Conservation (phyloP, 2,888 invertebrate species). For the Cecidostiba fungosa region DNA sequence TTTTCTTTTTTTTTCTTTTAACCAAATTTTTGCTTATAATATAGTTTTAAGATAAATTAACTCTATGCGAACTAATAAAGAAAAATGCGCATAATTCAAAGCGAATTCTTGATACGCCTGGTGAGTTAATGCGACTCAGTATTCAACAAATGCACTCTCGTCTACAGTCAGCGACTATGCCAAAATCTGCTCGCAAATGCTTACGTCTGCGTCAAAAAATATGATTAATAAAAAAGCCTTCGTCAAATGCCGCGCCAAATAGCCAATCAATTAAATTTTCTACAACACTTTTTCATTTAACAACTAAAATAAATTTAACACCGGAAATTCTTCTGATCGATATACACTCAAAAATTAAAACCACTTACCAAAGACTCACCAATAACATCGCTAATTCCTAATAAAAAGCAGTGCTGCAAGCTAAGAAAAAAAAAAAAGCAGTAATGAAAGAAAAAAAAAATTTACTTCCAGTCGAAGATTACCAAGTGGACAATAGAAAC, state of each 20-base stretch:
- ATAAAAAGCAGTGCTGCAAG: not conserved
- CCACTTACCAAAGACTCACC: not conserved
- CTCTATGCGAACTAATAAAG: constrained; percentile 5
- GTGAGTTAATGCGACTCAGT: constrained; percentile 13
- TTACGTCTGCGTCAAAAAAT: not conserved
- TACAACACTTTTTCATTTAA: not conserved
- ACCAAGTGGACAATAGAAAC: constrained; percentile 61
- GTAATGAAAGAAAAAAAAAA: not conserved
- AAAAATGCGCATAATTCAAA: not conserved
- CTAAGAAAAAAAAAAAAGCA: not conserved
- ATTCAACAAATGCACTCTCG: constrained; percentile 45
- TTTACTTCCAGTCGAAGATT: not conserved
- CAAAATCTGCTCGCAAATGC: not conserved
- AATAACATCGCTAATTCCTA: not conserved
- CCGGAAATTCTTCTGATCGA: not conserved
- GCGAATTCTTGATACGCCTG: constrained; percentile 25
- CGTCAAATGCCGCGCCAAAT: not conserved
- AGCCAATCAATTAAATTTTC: not conserved
- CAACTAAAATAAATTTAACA: not conserved
- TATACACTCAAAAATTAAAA: not conserved
- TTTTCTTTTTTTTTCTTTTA: not conserved
- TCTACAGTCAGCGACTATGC: constrained; percentile 24
- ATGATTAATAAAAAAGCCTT: not conserved
- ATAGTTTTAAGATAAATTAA: not conserved
- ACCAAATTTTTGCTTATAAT: not conserved